Evolutionary conservation across 2,888 invertebrate species (phyloP), one percentile per base, ranked within the genome.

Genomic region (Acrobasis repandana): DNA sequence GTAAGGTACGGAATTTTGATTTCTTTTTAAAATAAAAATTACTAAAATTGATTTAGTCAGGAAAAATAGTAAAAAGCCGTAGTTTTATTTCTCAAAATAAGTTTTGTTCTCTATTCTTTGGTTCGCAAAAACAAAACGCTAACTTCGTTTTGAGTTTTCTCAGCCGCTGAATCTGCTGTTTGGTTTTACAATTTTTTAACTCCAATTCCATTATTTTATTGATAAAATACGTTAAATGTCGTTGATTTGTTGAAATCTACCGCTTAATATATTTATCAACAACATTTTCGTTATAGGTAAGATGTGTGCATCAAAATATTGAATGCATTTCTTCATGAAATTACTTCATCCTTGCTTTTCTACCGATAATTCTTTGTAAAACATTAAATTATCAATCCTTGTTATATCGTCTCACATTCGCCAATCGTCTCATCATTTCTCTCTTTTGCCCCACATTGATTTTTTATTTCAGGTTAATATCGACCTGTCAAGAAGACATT

Each of bases 401-500:
- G 71, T 65, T 20, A 58, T 54, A 66, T 59, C 63, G 48, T 64
- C 51, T 65, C 61, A 61, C 62, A 54, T 46, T 57, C 65, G 36
- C 65, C 16, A 60, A 61, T 65, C 58, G 36, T 56, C 57, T 70
- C 61, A 62, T 63, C 63, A 57, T 69, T 72, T 71, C 64, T 72
- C 62, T 67, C 69, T 70, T 78, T 77, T 80, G 73, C 66, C 65
- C 74, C 81, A 86, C 88, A 90, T 90, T 89, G 88, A 88, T 89
- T 90, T 90, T 88, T 85, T 81, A 86, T 91, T 92, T 83, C 91
- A 92, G 91, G 91, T 91, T 91, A 91, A 83, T 90, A 89, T 87
- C 90, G 89, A 91, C 85, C 90, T 90, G 90, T 90, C 91, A 92
- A 86, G 90, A 83, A 82, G 90, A 90, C 90, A 90, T 90, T 90